These are phyloP conservation scores for Lingula anatina DNA, from an alignment of 2,888 invertebrate species.

Conservation along the genomic window DNA sequence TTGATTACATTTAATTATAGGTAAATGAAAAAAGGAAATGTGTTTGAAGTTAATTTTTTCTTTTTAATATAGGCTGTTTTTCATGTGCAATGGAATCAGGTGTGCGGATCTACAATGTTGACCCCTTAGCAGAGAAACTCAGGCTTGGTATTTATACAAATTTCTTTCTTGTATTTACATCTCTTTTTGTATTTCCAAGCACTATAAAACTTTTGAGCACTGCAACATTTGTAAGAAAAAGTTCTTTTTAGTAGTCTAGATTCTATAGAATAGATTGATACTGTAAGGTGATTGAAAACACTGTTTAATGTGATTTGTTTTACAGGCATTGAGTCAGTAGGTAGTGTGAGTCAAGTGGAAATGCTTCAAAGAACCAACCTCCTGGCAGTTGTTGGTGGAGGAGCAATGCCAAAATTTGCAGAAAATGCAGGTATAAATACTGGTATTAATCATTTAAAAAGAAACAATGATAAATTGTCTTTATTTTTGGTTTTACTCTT, in stretches of 20 bases:
- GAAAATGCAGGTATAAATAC: constrained; percentile 66
- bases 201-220: no score
- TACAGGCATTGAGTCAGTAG: constrained; percentile 67
- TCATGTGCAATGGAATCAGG: constrained; percentile 82
- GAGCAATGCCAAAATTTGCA: constrained; percentile 68
- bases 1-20: no score
- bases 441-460: no score
- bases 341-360: constrained; percentile 75
- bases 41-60: constrained; percentile 4
- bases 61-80: constrained; percentile 63
- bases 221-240: not conserved
- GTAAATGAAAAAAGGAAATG: not conserved
- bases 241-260: not conserved
- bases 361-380: constrained; percentile 82
- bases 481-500: no score
- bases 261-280: no score
- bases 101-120: constrained; percentile 79
- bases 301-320: not conserved
- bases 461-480: no score
- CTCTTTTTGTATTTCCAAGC: not conserved
- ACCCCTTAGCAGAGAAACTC: constrained; percentile 77
- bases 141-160: constrained; percentile 58
- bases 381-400: constrained; percentile 75
- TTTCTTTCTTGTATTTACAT: constrained; percentile 1
- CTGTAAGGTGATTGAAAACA: no score